Evolutionary conservation across 30 jellyfish, hydroid and myxozoan genomes (phyloP), one percentile per base, ranked within the genome.

Genomic region (Hydractinia echinata): DNA sequence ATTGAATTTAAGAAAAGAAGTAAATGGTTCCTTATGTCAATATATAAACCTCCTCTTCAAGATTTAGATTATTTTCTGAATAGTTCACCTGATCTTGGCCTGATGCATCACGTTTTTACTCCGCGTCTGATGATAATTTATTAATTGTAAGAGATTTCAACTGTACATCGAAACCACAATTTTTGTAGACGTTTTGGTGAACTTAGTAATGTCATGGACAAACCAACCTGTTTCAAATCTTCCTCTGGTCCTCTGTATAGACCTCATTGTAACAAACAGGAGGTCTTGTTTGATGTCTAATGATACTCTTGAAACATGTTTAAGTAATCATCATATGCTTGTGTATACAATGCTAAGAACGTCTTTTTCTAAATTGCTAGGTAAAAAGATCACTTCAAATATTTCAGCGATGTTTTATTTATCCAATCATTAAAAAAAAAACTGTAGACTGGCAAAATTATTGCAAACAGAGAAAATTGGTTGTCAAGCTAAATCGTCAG

Each of bases 11-110:
- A 56, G 68, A n/a, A 56, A 56, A 56, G 10, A 56, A n/a, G 68
- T 56, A 56, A 56, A 56, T 56, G 68, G 68, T n/a, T 56, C 68
- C 13, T 56, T n/a, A 9, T 56, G 10, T 56, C 68, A 56, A 56
- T 56, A 56, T 56, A 56, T n/a, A 56, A n/a, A n/a, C 68, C 68
- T 56, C 68, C 68, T 56, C 68, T 9, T 56, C 68, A 56, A 56
- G 68, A 56, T 56, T n/a, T 56, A 9, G n/a, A 56, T 9, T 56
- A 56, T n/a, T 56, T 56, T 56, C 68, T 56, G n/a, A n/a, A 56
- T n/a, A 9, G 13, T 56, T n/a, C n/a, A n/a, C n/a, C n/a, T n/a
- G n/a, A n/a, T n/a, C n/a, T n/a, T n/a, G n/a, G n/a, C n/a, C 68
- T 56, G 68, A 56, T 56, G 68, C 68, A 10, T n/a, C n/a, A n/a